A percentile compares a stretch with the other conserved stretches of the same genome.
These are phyloP conservation scores for Drosophila baimaii DNA, from an alignment of 1,140 invertebrate genomes.

Conservation along the genomic window DNA sequence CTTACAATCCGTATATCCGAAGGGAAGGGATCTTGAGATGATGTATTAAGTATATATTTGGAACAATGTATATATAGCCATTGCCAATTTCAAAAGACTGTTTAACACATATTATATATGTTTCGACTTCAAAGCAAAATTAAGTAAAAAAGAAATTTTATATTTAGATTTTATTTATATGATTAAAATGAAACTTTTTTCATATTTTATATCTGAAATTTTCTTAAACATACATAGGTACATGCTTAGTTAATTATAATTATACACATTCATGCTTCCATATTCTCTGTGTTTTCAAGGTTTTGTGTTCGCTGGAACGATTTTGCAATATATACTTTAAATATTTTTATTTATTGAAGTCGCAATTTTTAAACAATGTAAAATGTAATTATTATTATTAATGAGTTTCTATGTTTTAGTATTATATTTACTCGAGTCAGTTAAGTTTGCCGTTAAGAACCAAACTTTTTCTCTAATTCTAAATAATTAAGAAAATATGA, in stretches of 20 bases:
- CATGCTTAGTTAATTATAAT: constrained; percentile 12
- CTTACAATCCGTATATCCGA: constrained; percentile 4
- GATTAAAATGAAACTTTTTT: not conserved
- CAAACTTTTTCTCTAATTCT: constrained; percentile 2
- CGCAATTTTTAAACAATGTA: constrained; percentile 1
- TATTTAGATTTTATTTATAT: constrained; percentile 7
- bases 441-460: constrained; percentile 3
- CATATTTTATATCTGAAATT: not conserved
- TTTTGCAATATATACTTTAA: constrained; percentile 70
- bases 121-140: constrained; percentile 16
- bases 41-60: constrained; percentile 41
- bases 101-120: constrained; percentile 56
- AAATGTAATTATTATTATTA: constrained; percentile 1
- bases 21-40: not conserved
- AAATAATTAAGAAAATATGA: not conserved
- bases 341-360: constrained; percentile 14
- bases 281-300: constrained; percentile 53
- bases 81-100: constrained; percentile 76
- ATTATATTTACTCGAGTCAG: constrained; percentile 2
- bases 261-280: constrained; percentile 58
- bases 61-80: constrained; percentile 63
- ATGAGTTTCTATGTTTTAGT: constrained; percentile 6
- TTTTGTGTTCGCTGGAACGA: constrained; percentile 24
- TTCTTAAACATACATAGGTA: not conserved
- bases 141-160: constrained; percentile 29